phyloP scores from a whole-genome alignment of 2,797 vertebrate genomes.

The Chelmon rostratus region DNA sequence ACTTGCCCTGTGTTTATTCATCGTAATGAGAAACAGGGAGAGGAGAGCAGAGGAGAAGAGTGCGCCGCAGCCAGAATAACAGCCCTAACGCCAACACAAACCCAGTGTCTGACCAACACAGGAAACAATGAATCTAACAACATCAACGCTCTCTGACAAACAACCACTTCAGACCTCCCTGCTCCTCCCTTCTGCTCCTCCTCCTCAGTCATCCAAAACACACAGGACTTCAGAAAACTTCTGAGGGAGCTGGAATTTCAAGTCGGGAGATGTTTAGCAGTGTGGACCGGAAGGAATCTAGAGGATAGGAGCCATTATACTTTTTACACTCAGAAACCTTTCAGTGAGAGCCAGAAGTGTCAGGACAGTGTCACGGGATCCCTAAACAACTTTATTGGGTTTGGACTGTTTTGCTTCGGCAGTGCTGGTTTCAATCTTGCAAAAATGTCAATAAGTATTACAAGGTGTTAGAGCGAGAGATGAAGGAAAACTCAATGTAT shows the following conservation, averaged over 20 bases:
- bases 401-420: slow-evolving; percentile 37
- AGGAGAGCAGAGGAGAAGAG: slow-evolving; percentile 60
- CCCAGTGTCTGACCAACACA: slow-evolving; percentile 79
- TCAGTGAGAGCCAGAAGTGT: slow-evolving; percentile 68
- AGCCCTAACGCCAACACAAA: slow-evolving; percentile 85
- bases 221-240: slow-evolving; percentile 52
- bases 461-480: slow-evolving; percentile 25
- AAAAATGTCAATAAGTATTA: slow-evolving; percentile 42
- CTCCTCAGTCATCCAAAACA: slow-evolving; percentile 53
- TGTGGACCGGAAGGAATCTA: slow-evolving; percentile 61
- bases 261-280: slow-evolving; percentile 43
- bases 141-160: slow-evolving; percentile 85
- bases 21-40: slow-evolving; percentile 84
- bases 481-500: slow-evolving; percentile 17
- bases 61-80: slow-evolving; percentile 81
- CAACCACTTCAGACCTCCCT: slow-evolving; percentile 77
- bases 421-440: slow-evolving; percentile 37
- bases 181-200: slow-evolving; percentile 64
- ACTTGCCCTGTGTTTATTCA: slow-evolving; percentile 78
- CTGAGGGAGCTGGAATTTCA: slow-evolving; percentile 51
- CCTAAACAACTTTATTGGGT: slow-evolving; percentile 68
- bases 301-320: slow-evolving; percentile 59
- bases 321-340: slow-evolving; percentile 63
- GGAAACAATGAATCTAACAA: slow-evolving; percentile 88
- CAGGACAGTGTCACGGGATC: slow-evolving; percentile 68